phyloP scores from a whole-genome alignment of 2,113 vertebrate species.

The Haemorhous mexicanus region DNA sequence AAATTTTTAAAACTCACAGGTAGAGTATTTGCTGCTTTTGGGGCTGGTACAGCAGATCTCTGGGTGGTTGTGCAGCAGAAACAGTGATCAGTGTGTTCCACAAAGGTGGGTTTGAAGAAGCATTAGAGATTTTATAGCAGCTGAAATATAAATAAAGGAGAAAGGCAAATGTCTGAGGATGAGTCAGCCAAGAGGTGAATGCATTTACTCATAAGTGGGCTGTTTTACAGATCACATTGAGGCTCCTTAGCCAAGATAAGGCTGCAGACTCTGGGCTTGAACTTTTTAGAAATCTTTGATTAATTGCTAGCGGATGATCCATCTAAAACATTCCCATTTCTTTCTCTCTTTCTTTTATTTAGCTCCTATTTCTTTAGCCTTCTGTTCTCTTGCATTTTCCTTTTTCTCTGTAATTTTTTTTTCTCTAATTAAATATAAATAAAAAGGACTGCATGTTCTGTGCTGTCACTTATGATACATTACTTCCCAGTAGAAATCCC shows the following conservation, averaged over 20 bases:
- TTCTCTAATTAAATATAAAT: slow-evolving; percentile 56
- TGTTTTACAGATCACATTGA: slow-evolving; percentile 9
- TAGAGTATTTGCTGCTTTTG: neutral
- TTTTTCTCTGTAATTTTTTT: neutral
- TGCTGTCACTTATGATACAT: slow-evolving; percentile 1
- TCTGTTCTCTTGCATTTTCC: neutral
- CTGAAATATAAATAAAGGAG: slow-evolving; percentile 46
- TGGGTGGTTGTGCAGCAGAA: neutral
- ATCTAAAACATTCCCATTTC: neutral
- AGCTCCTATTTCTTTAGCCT: neutral
- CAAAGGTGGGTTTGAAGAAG: neutral
- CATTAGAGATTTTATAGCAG: neutral
- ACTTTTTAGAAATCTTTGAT: slow-evolving; percentile 35
- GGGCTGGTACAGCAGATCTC: neutral
- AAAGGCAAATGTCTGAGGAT: slow-evolving; percentile 46
- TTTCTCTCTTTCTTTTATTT: neutral
- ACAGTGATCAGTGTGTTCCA: accelerated
- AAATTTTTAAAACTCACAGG: neutral
- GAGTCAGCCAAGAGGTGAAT: slow-evolving; percentile 57
- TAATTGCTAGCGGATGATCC: slow-evolving; percentile 25
- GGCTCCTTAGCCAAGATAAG: slow-evolving; percentile 36
- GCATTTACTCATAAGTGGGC: slow-evolving; percentile 26
- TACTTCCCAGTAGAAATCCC: neutral
- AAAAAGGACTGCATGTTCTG: slow-evolving; percentile 27
- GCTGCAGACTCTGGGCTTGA: neutral